phyloP scores from a whole-genome alignment of 2,797 vertebrate genomes.

The Diplodus puntazzo region DNA sequence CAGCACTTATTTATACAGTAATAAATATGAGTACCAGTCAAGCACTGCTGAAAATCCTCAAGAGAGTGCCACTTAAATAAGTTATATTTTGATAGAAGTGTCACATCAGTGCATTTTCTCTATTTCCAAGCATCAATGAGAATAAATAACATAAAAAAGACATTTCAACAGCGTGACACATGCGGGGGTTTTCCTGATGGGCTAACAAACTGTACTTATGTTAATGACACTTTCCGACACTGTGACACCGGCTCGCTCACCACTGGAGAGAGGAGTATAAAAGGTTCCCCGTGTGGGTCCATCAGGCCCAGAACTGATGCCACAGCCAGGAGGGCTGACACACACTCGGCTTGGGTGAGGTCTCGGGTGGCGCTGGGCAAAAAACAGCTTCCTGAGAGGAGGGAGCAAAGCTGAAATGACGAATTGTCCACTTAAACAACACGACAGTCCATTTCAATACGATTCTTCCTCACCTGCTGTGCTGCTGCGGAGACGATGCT shows the following conservation, averaged over 20 bases:
- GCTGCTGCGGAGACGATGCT: constrained; percentile 88
- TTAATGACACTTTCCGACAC: constrained; percentile 31
- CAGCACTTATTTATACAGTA: constrained; percentile 47
- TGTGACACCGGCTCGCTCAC: constrained; percentile 62
- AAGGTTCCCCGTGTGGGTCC: constrained; percentile 93
- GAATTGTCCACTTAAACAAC: constrained; percentile 27
- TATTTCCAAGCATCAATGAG: constrained; percentile 22
- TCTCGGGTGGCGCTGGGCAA: constrained; percentile 91
- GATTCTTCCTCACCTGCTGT: constrained; percentile 85
- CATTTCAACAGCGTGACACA: constrained; percentile 18
- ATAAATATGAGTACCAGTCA: constrained; percentile 50
- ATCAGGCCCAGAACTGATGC: constrained; percentile 89
- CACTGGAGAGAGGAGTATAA: constrained; percentile 82
- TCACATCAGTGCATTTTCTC: constrained; percentile 22
- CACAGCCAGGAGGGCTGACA: constrained; percentile 89
- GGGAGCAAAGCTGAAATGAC: constrained; percentile 32
- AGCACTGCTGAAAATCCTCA: constrained; percentile 31
- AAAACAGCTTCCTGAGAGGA: constrained; percentile 90
- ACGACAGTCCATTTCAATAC: background rate
- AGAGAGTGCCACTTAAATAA: constrained; percentile 33
- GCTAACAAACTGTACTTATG: constrained; percentile 30
- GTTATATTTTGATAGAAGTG: constrained; percentile 19
- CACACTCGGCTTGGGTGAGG: constrained; percentile 95
- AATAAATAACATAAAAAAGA: constrained; percentile 31
- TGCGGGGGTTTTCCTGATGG: constrained; percentile 19